phyloP scores from a whole-genome alignment of 2,888 invertebrate genomes.

The Limenitis arthemis region DNA sequence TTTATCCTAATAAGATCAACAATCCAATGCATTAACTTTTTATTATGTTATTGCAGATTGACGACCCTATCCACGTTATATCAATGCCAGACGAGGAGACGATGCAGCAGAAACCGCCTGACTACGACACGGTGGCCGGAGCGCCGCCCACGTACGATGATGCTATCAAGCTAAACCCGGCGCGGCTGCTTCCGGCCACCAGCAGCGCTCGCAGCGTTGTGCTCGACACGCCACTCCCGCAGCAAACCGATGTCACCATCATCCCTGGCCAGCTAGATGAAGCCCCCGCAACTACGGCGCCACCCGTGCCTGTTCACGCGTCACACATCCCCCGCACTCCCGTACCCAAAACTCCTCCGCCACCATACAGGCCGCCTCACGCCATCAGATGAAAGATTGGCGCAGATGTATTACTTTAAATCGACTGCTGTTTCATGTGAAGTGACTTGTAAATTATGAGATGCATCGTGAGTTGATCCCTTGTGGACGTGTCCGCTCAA shows the following conservation, averaged over 20 bases:
- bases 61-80: constrained; percentile 77
- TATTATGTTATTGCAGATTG: constrained; percentile 63
- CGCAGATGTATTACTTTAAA: constrained; percentile 49
- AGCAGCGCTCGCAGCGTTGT: constrained; percentile 44
- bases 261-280: constrained; percentile 46
- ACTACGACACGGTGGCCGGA: constrained; percentile 79
- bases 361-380: constrained; percentile 63
- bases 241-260: constrained; percentile 34
- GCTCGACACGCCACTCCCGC: constrained; percentile 27
- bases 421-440: constrained; percentile 68
- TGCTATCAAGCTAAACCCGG: constrained; percentile 79
- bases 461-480: constrained; percentile 7
- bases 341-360: constrained; percentile 65
- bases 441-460: constrained; percentile 42
- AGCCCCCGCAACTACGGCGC: constrained; percentile 24
- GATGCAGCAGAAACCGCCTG: constrained; percentile 79
- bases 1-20: neutral
- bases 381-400: constrained; percentile 64
- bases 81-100: constrained; percentile 72
- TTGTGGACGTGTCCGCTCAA: neutral
- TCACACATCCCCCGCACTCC: constrained; percentile 31
- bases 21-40: constrained; percentile 5
- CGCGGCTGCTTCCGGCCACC: constrained; percentile 60
- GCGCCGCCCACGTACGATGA: constrained; percentile 81
- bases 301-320: constrained; percentile 47